Evolutionary conservation across 2,888 invertebrate genomes (phyloP), one percentile per base, ranked within the genome.

Genomic region (Phalera bucephala): DNA sequence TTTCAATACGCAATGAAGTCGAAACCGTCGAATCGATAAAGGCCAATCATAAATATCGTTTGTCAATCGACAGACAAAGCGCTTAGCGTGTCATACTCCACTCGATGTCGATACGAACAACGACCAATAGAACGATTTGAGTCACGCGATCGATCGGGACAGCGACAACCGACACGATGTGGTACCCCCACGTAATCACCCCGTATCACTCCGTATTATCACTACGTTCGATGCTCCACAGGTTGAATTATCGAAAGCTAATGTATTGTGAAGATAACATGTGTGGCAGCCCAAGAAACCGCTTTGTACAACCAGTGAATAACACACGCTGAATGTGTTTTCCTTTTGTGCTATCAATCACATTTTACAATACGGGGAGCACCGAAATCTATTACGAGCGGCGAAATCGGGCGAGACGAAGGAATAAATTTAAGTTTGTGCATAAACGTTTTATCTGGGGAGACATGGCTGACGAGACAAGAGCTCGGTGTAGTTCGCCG

Each of bases 1-100:
- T 53, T 45, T 40, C 46, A 48, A 54, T 58, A 60, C 35, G 36
- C 46, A 58, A 53, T 62, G 53, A 59, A 69, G 56, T 61, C 51
- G 50, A 65, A 66, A 62, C 60, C 40, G 45, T 50, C 50, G 46
- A 60, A 52, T 49, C 48, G 33, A 36, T 57, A 64, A 74, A 67
- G 71, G 72, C 64, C 73, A 78, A 78, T 75, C 72, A 65, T 63
- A 56, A 69, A 67, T 51, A 63, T 64, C 72, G 70, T 80, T 79
- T 76, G 72, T 75, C 76, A 73, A 72, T 74, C 67, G 57, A 43
- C 54, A 66, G 59, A 74, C 75, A 74, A 65, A 71, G 72, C 66
- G 70, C 63, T 72, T 79, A 67, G 76, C 81, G 76, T 83, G 82
- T 79, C 67, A 68, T 74, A 70, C 72, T 69, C 66, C 72, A 81